Evolutionary conservation across 2,888 invertebrate species (phyloP).

Genomic region (Harpalus rufipes): DNA sequence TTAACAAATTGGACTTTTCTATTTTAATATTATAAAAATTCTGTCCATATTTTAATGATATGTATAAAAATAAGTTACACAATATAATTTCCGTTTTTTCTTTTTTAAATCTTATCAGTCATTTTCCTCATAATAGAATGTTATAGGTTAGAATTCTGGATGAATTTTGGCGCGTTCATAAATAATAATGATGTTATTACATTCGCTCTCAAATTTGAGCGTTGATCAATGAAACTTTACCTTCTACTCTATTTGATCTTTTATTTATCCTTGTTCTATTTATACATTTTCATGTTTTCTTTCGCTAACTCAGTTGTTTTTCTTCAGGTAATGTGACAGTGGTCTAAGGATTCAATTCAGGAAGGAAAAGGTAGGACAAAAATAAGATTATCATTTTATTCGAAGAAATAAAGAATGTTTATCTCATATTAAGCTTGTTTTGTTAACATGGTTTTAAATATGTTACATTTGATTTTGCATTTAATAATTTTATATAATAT

Average conservation of each 20-base stretch:
- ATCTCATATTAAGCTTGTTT: not conserved
- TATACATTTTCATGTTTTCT: conserved; percentile 19
- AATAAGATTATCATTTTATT: not conserved
- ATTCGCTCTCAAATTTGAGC: conserved; percentile 15
- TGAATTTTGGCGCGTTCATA: not conserved
- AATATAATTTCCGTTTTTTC: not conserved
- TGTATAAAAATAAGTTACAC: not conserved
- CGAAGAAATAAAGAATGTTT: not conserved
- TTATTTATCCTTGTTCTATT: conserved; percentile 20
- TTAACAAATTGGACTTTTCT: too few species aligned
- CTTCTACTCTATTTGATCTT: conserved; percentile 10
- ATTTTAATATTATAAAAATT: too few species aligned
- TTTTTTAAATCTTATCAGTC: too few species aligned
- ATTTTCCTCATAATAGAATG: not conserved
- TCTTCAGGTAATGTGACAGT: conserved; percentile 10
- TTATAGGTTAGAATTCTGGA: not conserved
- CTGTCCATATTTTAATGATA: not conserved
- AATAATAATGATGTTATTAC: conserved; percentile 39
- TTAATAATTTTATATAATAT: too few species aligned
- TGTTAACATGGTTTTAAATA: too few species aligned
- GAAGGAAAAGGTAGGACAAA: conserved; percentile 5
- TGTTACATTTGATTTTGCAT: too few species aligned
- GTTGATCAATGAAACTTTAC: conserved; percentile 1
- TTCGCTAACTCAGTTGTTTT: conserved; percentile 5
- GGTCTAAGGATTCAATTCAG: not conserved